A percentile compares a stretch with the other conserved stretches of the same genome.
Conservation (phyloP, 2,113 vertebrate species). For the Meleagris gallopavo region DNA sequence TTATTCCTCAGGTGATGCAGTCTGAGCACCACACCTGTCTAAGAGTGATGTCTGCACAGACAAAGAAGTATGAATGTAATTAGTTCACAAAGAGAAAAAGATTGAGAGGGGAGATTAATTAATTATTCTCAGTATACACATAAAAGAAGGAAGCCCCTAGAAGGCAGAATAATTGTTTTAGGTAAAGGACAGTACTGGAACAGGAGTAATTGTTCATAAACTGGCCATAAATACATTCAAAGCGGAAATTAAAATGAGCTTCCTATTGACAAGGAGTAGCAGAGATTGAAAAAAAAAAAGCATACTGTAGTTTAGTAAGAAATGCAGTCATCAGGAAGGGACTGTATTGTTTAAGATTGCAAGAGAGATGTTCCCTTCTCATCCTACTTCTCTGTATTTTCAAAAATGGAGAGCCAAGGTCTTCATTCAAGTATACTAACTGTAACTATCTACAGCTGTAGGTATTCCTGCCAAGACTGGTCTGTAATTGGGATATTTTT, state of each 20-base stretch:
- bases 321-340: neutral
- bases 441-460: neutral
- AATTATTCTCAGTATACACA: neutral
- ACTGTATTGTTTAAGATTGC: neutral
- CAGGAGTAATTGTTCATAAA: neutral
- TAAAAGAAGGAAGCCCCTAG: neutral
- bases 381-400: neutral
- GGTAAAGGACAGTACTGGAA: neutral
- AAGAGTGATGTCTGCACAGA: constrained; percentile 22
- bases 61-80: constrained; percentile 34
- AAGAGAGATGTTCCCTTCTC: neutral
- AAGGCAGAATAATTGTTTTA: neutral
- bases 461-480: neutral
- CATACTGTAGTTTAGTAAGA: neutral
- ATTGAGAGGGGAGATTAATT: neutral
- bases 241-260: neutral
- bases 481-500: constrained; percentile 31
- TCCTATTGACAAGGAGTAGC: neutral
- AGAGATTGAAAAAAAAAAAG: neutral
- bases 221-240: neutral
- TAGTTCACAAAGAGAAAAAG: constrained; percentile 36
- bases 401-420: neutral
- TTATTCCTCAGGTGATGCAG: constrained; percentile 49
- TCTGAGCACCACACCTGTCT: constrained; percentile 68
- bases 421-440: neutral